phyloP scores from a whole-genome alignment of 2,797 vertebrate genomes.

The Notolepis coatsorum region DNA sequence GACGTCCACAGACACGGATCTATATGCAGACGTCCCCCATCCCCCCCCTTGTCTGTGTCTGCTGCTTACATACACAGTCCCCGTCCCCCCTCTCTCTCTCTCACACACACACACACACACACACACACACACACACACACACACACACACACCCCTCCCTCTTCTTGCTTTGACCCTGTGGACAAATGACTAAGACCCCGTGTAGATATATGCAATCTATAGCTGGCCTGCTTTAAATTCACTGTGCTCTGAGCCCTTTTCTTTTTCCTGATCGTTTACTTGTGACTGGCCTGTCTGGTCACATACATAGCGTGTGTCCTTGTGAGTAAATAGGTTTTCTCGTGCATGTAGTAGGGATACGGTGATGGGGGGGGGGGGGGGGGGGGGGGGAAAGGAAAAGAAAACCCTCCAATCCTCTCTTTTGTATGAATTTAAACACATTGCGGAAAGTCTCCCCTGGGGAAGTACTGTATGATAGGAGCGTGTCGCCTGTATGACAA shows the following conservation, averaged over 20 bases:
- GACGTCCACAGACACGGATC: conserved; percentile 22
- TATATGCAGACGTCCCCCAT: conserved; percentile 7
- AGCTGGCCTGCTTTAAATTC: background rate
- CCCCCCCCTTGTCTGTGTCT: background rate
- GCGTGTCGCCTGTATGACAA: background rate
- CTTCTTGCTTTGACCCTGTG: conserved; percentile 2
- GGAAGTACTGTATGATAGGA: background rate
- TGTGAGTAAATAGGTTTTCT: conserved; percentile 11
- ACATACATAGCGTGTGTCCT: background rate
- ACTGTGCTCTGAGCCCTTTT: background rate
- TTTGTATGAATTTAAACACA: background rate
- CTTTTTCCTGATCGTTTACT: conserved; percentile 1
- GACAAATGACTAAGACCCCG: conserved; percentile 21
- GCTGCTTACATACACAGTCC: background rate
- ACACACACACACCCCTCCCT: too few species aligned
- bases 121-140: background rate
- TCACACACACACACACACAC: background rate
- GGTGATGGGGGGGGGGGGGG: too few species aligned
- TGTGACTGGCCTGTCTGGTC: background rate
- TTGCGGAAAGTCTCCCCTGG: background rate
- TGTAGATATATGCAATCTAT: conserved; percentile 29
- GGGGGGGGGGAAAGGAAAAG: too few species aligned
- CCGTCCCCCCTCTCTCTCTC: background rate
- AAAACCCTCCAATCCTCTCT: background rate
- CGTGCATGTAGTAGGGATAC: background rate